Evolutionary conservation across 2,113 vertebrate species (phyloP).

Genomic region (Colius striatus): DNA sequence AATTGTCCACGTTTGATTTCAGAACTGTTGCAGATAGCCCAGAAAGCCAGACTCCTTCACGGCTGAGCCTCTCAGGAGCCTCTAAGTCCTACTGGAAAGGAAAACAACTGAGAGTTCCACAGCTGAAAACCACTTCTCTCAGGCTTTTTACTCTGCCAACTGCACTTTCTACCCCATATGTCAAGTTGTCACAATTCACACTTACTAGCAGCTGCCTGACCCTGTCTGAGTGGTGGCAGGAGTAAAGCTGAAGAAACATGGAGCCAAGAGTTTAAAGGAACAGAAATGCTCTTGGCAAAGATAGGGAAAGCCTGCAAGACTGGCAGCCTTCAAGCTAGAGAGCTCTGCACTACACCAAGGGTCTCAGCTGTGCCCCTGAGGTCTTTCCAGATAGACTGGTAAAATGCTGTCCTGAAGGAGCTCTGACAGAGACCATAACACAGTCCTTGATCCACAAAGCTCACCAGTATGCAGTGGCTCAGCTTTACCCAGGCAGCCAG

Average conservation of each 20-base stretch:
- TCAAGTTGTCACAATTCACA: constrained; percentile 22
- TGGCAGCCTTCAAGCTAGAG: not conserved
- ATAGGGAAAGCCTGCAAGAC: not conserved
- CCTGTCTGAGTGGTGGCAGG: constrained; percentile 25
- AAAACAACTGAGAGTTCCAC: not conserved
- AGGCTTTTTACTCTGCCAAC: not conserved
- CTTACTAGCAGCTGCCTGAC: constrained; percentile 20
- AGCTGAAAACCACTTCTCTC: constrained; percentile 24
- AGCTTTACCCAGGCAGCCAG: not conserved
- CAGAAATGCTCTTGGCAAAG: constrained; percentile 7
- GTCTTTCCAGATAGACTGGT: not conserved
- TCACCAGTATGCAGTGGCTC: not conserved
- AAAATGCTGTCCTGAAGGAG: not conserved
- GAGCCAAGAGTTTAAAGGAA: not conserved
- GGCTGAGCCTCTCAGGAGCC: not conserved
- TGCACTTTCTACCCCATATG: constrained; percentile 10
- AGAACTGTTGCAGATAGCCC: not conserved
- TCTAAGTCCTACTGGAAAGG: not conserved
- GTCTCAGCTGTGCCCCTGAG: not conserved
- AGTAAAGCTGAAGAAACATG: not conserved
- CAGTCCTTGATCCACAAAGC: not conserved
- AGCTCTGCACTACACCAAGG: not conserved
- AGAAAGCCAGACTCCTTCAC: not conserved
- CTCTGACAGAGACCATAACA: not conserved
- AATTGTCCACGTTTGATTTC: not conserved